Conservation (phyloP, 2,113 vertebrate species). For the Hylia prasina region DNA sequence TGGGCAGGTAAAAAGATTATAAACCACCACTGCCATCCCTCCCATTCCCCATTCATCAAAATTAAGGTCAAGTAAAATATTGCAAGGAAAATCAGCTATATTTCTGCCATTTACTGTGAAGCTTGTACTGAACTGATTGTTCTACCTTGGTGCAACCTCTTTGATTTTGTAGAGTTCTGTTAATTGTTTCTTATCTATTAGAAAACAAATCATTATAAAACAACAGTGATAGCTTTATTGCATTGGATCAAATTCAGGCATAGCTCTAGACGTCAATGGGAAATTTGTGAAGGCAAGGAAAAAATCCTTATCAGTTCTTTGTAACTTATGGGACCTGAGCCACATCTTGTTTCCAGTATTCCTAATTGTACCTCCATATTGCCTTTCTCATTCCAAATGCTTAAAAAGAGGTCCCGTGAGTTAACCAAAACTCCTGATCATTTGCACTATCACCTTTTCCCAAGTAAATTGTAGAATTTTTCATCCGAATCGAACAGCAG, state of each 20-base stretch:
- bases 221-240: not conserved
- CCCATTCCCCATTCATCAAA: not conserved
- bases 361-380: not conserved
- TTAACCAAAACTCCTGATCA: not conserved
- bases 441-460: not conserved
- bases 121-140: not conserved
- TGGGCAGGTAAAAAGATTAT: not conserved
- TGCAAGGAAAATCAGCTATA: not conserved
- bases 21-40: not conserved
- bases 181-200: not conserved
- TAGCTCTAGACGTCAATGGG: not conserved
- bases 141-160: not conserved
- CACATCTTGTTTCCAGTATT: not conserved
- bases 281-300: not conserved
- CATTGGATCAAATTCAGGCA: not conserved
- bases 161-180: not conserved
- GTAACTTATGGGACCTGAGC: not conserved
- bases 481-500: not conserved
- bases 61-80: not conserved
- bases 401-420: not conserved
- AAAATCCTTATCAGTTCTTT: not conserved
- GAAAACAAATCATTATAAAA: not conserved
- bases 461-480: not conserved
- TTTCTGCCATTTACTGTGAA: not conserved
- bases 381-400: not conserved